These are phyloP conservation scores for Heteractis magnifica DNA, from an alignment of 92 coral and sea anemone genomes.

Conservation along the genomic window DNA sequence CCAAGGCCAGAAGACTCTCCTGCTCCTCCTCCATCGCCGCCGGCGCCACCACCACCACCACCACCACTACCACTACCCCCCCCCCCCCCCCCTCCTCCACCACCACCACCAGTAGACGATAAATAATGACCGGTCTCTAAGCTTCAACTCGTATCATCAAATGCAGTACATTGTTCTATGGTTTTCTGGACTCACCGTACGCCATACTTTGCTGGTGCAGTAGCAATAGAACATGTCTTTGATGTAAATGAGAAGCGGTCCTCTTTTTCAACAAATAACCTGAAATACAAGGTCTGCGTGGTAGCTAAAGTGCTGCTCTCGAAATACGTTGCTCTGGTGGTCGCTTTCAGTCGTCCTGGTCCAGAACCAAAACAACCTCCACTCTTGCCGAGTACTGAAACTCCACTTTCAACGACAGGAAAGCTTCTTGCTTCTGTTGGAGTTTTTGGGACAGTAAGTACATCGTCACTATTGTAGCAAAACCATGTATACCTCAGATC, in stretches of 20 bases:
- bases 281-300: not conserved
- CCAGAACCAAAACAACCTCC: slow-evolving; percentile 23
- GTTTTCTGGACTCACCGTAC: not conserved
- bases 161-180: not conserved
- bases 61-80: too few species aligned
- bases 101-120: too few species aligned
- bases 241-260: not conserved
- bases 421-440: not conserved
- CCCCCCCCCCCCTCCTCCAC: too few species aligned
- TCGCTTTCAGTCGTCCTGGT: slow-evolving; percentile 3
- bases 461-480: not conserved
- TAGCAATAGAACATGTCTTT: not conserved
- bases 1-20: too few species aligned
- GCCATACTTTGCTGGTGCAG: slow-evolving; percentile 5
- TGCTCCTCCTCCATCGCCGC: too few species aligned
- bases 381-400: not conserved
- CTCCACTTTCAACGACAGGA: slow-evolving; percentile 13
- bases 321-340: slow-evolving; percentile 6
- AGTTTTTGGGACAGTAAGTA: not conserved
- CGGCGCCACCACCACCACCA: too few species aligned
- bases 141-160: too few species aligned
- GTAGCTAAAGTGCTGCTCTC: slow-evolving; percentile 10
- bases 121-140: too few species aligned
- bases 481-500: slow-evolving; percentile 24
- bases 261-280: slow-evolving; percentile 5